Conservation (phyloP, 2,797 vertebrate species). For the Oreonectes daqikongensis region DNA sequence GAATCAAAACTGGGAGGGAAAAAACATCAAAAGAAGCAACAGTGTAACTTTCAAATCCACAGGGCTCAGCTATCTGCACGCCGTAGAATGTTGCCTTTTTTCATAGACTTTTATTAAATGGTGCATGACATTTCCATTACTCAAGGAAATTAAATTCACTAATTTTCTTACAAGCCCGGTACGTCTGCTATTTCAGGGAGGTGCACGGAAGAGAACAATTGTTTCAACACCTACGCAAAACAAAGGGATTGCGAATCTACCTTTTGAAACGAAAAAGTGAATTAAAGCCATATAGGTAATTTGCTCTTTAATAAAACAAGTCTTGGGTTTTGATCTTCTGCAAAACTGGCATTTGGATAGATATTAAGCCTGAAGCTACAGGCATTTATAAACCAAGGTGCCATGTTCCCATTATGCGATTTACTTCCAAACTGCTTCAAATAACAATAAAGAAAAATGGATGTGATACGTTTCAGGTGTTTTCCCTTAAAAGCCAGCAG, state of each 20-base stretch:
- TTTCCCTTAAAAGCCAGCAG: slow-evolving; percentile 24
- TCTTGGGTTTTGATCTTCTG: slow-evolving; percentile 59
- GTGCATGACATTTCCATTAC: slow-evolving; percentile 90
- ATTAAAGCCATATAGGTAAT: slow-evolving; percentile 71
- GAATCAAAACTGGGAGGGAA: slow-evolving; percentile 77
- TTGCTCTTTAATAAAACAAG: slow-evolving; percentile 71
- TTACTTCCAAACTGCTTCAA: slow-evolving; percentile 38
- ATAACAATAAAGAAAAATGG: slow-evolving; percentile 26
- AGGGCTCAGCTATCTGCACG: slow-evolving; percentile 74
- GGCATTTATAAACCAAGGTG: slow-evolving; percentile 45
- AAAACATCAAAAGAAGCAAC: slow-evolving; percentile 82
- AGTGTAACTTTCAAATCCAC: slow-evolving; percentile 81
- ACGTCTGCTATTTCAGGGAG: slow-evolving; percentile 82
- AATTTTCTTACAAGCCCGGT: slow-evolving; percentile 85
- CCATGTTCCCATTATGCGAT: slow-evolving; percentile 47
- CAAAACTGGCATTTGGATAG: slow-evolving; percentile 62
- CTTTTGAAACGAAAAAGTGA: slow-evolving; percentile 64
- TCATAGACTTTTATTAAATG: slow-evolving; percentile 86
- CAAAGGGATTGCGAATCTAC: slow-evolving; percentile 69
- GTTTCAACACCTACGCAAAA: slow-evolving; percentile 79
- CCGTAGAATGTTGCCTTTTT: slow-evolving; percentile 76
- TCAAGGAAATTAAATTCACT: slow-evolving; percentile 87
- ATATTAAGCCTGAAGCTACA: slow-evolving; percentile 55
- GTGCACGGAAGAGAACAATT: slow-evolving; percentile 77
- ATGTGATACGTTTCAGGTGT: slow-evolving; percentile 26